Evolutionary conservation across 2,113 vertebrate genomes (phyloP).

Genomic region (Myotis brandtii): DNA sequence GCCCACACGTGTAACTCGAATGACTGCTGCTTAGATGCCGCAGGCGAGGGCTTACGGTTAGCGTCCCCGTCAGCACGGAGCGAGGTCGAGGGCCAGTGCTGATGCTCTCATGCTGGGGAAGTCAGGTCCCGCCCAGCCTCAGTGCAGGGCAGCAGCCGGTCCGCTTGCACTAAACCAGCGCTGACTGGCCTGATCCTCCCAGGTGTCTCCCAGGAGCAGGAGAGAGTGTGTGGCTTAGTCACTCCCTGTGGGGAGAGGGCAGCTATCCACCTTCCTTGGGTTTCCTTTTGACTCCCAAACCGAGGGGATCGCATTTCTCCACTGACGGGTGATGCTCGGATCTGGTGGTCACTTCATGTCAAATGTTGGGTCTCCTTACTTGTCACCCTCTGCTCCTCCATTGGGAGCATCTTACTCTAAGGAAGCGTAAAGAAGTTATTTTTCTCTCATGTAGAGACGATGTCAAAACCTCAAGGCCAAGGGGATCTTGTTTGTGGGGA

Average conservation of each 20-base stretch:
- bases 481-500: constrained; percentile 96
- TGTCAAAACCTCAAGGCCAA: constrained; percentile 93
- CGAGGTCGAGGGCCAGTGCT: fast-evolving
- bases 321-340: neutral
- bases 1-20: fast-evolving
- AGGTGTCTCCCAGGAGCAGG: neutral
- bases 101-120: fast-evolving
- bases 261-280: neutral
- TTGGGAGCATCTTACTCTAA: neutral
- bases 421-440: constrained; percentile 11
- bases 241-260: neutral
- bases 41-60: fast-evolving
- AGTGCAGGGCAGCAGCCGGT: fast-evolving
- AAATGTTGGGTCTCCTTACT: neutral
- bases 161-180: neutral
- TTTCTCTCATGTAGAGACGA: constrained; percentile 89
- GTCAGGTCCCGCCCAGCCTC: neutral
- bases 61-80: fast-evolving
- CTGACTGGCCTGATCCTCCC: neutral
- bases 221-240: neutral
- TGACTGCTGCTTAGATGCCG: fast-evolving
- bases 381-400: neutral
- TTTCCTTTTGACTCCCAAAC: neutral
- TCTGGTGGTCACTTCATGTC: neutral
- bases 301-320: neutral